These are phyloP conservation scores for Piprites chloris DNA, from an alignment of 2,113 vertebrate genomes.

Conservation along the genomic window DNA sequence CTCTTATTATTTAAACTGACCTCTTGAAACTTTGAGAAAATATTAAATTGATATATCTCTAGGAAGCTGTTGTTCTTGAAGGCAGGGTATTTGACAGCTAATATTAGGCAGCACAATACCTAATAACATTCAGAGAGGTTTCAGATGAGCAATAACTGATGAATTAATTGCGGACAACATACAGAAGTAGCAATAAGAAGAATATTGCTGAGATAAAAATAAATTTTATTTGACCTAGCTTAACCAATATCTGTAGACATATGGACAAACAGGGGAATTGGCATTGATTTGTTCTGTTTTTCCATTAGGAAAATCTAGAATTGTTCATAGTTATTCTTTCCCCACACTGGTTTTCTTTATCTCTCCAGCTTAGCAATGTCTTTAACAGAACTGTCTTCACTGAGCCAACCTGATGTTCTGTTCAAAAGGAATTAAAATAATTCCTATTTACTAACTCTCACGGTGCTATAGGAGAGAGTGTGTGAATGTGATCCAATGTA, in stretches of 20 bases:
- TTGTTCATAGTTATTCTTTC: neutral
- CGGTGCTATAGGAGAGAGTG: neutral
- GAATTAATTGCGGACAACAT: neutral
- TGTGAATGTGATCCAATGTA: neutral
- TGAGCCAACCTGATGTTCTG: neutral
- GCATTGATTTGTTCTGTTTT: neutral
- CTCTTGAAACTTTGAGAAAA: neutral
- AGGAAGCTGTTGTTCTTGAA: neutral
- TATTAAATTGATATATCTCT: neutral
- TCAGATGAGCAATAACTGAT: neutral
- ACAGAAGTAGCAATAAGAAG: neutral
- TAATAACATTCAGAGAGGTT: neutral
- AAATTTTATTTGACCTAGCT: neutral
- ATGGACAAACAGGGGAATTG: neutral
- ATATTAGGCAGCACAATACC: neutral
- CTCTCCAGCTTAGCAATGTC: neutral
- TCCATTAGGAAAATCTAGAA: neutral
- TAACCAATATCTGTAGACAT: neutral
- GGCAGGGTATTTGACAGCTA: neutral
- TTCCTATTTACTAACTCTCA: neutral
- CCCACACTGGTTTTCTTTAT: neutral
- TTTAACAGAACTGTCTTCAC: neutral
- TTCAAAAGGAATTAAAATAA: neutral
- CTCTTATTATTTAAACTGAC: neutral
- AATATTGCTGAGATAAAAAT: neutral